Base-by-base conservation (phyloP, 2,888 invertebrate genomes). In the Piscicola geometra region DNA sequence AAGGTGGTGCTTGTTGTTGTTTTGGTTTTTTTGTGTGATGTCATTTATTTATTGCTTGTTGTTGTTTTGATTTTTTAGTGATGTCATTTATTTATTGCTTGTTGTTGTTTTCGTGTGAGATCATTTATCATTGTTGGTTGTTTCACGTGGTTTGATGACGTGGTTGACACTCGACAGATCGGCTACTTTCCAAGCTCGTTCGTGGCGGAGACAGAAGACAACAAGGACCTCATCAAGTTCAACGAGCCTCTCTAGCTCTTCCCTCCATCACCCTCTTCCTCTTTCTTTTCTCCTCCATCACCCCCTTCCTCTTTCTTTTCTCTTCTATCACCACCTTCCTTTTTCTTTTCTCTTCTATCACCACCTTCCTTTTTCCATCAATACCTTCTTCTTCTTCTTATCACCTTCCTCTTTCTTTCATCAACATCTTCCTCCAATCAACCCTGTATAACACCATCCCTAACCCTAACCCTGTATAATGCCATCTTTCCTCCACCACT, bases 131-230 rank as follows among this genome's bases (percentile, higher is more conserved):
- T 15, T 47, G 9, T 47, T 47, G 21, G 50, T 47, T 21, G 9
- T 47, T 47, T 15, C 21, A 47, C 9, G 21, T 47, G 50, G 21
- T 21, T 47, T 9, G 9, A 15, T 47, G 9, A 47, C 21, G 9
- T 47, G 50, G 9, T 47, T 9, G 3, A 56, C 25, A 33, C 66
- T 35, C 83, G 83, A 66, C 82, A 86, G 86, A 79, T 84, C 76
- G 86, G 86, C n/a, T 86, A 86, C 81, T 86, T 86, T 78, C 86
- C 86, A 0, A 80, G 82, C 77, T 83, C 84, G 0, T 85, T 85
- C 79, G 85, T 85, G 1, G 78, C 80, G 60, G 84, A 85, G 77
- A 21, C 73, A 21, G 73, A 73, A 15, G 70, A 70, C 12, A 47
- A 70, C 18, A 47, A 47, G 5, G 28, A 67, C 33, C 15, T 67